Conservation (phyloP, 2,888 invertebrate species). For the Sisyra nigra region DNA sequence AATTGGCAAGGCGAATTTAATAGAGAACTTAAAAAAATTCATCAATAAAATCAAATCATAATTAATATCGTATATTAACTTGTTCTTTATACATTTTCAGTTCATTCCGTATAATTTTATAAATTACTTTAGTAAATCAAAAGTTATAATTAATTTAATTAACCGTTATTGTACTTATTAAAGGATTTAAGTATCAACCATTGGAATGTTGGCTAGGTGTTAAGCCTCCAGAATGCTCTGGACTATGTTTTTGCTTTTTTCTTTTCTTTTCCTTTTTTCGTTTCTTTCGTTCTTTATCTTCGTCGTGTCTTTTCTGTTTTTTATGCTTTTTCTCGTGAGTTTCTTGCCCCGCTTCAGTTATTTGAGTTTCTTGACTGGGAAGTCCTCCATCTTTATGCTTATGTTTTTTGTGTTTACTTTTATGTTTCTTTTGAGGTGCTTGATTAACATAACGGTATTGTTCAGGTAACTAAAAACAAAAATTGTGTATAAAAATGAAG, state of each 20-base stretch:
- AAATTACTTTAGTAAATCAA: too few species aligned
- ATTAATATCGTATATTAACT: neutral
- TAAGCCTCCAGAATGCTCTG: conserved; percentile 59
- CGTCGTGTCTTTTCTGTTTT: conserved; percentile 85
- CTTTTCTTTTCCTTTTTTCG: conserved; percentile 90
- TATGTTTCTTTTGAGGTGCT: conserved; percentile 82
- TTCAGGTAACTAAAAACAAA: conserved; percentile 59
- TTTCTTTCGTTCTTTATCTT: conserved; percentile 85
- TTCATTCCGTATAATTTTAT: neutral
- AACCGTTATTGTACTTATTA: too few species aligned
- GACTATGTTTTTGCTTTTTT: conserved; percentile 88
- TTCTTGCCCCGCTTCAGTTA: conserved; percentile 48
- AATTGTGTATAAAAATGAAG: neutral
- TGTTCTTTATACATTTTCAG: neutral
- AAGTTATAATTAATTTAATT: too few species aligned
- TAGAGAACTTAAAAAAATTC: neutral
- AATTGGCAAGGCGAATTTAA: too few species aligned
- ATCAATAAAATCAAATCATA: neutral
- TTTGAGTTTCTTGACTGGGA: conserved; percentile 56
- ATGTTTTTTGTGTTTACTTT: conserved; percentile 90
- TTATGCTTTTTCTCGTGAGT: conserved; percentile 91
- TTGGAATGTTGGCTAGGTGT: conserved; percentile 40
- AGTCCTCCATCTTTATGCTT: conserved; percentile 79
- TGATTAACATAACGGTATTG: conserved; percentile 88
- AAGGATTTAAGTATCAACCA: conserved; percentile 1